phyloP scores from a whole-genome alignment of 1,140 invertebrate genomes.

The Ceratosolen solmsi region DNA sequence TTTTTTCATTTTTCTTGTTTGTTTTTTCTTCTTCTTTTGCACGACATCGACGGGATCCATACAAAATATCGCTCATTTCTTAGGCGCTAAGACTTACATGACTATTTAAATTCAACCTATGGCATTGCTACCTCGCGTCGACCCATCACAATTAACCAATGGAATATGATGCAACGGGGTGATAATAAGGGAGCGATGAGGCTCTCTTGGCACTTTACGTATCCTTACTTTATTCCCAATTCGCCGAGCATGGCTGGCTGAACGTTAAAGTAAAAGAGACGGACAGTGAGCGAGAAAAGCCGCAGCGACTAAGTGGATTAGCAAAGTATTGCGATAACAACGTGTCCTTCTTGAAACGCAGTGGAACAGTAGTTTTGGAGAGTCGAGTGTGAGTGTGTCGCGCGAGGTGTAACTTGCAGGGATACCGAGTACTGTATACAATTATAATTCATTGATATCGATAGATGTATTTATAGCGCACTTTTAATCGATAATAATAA shows the following conservation, averaged over 20 bases:
- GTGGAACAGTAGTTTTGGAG: background rate
- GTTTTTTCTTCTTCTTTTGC: constrained; percentile 56
- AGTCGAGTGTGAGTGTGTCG: constrained; percentile 15
- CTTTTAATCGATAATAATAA: constrained; percentile 64
- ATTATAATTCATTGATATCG: constrained; percentile 65
- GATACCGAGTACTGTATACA: constrained; percentile 65
- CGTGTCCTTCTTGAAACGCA: background rate
- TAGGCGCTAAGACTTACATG: constrained; percentile 62
- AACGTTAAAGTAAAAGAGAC: too few relatives aligned
- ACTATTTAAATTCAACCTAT: constrained; percentile 63
- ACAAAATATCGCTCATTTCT: constrained; percentile 71
- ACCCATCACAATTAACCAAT: constrained; percentile 36
- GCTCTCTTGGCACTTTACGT: background rate
- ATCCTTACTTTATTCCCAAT: background rate
- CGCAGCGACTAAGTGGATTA: background rate
- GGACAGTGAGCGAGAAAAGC: too few relatives aligned
- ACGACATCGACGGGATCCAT: constrained; percentile 70
- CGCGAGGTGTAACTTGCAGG: constrained; percentile 50
- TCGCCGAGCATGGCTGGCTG: background rate
- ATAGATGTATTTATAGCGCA: constrained; percentile 69
- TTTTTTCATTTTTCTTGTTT: background rate
- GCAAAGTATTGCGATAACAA: too few relatives aligned
- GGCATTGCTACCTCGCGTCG: constrained; percentile 55
- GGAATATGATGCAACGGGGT: background rate
- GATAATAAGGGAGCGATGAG: background rate